Evolutionary conservation across 2,797 vertebrate species (phyloP), one percentile per base, ranked within the genome.

Genomic region (Anabacerthia variegaticeps): DNA sequence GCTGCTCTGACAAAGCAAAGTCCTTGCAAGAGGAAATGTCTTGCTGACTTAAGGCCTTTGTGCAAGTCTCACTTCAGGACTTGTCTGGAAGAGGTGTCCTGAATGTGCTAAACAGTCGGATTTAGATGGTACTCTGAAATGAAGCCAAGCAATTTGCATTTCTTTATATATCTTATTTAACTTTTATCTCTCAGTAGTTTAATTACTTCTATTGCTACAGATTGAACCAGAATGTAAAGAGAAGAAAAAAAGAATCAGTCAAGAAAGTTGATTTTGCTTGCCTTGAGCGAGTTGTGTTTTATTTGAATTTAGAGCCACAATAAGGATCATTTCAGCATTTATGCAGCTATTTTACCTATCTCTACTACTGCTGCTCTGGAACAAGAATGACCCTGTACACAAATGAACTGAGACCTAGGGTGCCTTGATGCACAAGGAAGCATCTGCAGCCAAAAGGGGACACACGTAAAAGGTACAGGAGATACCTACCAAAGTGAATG

Each of bases 351-450:
- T 69, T 78, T 55, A 59, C 32, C 41, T 69, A 21, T 44, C 52
- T 76, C 27, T 74, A 16, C 19, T 77, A 20, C 44, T 82, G 39
- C 41, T 93, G 32, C 24, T 95, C 55, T 41, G 20, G 69, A 93
- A 66, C 0, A 1, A 69, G 28, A 67, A n/a, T 43, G 58, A 80
- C 11, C 6, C 46, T 41, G 10, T 1, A 0, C 27, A 72, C 4
- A n/a, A 82, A 39, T 30, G 26, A 44, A 41, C 32, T 24, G 55
- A 76, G 49, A 49, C 6, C 23, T 30, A 43, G 12, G 11, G 41
- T 76, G 69, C 28, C 41, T 82, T 4, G 2, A 37, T 43, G 12
- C 39, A 69, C 34, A 55, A 32, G n/a, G 34, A 66, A 20, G 32
- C 3, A 3, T 43, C 52, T 76, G 63, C 44, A 71, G 37, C 30